Conservation (phyloP, 2,888 invertebrate species). For the Nasonovia ribisnigri region DNA sequence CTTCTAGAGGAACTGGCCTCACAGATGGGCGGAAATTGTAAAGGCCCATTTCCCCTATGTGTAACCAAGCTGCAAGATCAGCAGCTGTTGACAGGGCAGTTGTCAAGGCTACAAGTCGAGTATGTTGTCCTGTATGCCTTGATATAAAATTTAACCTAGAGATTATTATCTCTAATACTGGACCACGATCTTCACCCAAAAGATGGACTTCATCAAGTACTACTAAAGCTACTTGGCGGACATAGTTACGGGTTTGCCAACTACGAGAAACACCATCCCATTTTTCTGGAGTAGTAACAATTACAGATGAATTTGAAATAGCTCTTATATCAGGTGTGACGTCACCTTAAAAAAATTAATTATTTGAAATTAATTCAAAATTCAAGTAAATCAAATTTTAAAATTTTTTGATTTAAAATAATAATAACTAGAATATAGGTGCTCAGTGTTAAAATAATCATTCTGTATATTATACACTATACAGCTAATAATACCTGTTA, state of each 20-base stretch:
- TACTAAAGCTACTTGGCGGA: constrained; percentile 89
- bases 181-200: constrained; percentile 90
- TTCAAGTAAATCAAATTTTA: not conserved
- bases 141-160: constrained; percentile 97
- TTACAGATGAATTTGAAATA: constrained; percentile 88
- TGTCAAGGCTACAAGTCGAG: constrained; percentile 94
- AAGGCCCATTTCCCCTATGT: constrained; percentile 83
- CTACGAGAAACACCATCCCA: constrained; percentile 99
- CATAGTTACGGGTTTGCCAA: constrained; percentile 97
- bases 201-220: constrained; percentile 99
- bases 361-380: not conserved
- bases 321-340: constrained; percentile 88
- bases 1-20: constrained; percentile 95
- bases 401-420: not conserved
- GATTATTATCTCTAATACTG: constrained; percentile 96
- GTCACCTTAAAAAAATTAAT: constrained; percentile 70
- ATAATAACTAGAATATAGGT: not conserved
- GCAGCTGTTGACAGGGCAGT: constrained; percentile 98
- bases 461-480: not conserved
- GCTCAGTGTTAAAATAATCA: not conserved
- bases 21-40: constrained; percentile 99
- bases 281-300: constrained; percentile 99
- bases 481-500: constrained; percentile 83
- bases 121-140: constrained; percentile 83
- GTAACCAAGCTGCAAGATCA: constrained; percentile 96